phyloP scores from a whole-genome alignment of 2,888 invertebrate genomes.

The Dexiosoma caninum region DNA sequence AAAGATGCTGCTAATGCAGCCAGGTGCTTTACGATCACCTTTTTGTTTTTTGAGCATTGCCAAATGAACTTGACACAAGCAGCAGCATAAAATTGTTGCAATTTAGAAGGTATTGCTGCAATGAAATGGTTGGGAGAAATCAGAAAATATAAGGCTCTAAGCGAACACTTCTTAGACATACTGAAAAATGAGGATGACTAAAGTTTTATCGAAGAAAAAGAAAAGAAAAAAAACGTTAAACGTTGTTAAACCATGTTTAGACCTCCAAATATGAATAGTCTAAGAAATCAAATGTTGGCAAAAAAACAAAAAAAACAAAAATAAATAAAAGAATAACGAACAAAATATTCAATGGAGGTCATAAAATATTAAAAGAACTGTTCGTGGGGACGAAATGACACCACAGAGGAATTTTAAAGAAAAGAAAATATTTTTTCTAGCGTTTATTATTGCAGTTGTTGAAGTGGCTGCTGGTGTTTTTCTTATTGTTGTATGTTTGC shows the following conservation, averaged over 20 bases:
- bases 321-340: not conserved
- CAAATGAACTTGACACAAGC: conserved; percentile 59
- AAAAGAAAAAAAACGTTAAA: no score
- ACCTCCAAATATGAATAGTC: not conserved
- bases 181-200: conserved; percentile 21
- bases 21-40: conserved; percentile 63
- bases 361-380: conserved; percentile 28
- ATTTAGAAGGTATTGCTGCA: not conserved
- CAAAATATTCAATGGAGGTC: conserved; percentile 28
- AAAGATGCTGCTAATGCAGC: conserved; percentile 28
- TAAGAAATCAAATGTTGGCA: not conserved
- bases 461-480: not conserved
- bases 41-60: conserved; percentile 18
- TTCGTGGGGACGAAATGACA: conserved; percentile 7
- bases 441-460: conserved; percentile 10
- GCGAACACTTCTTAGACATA: conserved; percentile 4
- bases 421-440: conserved; percentile 17
- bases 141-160: not conserved
- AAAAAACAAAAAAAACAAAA: not conserved
- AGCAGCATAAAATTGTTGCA: conserved; percentile 21
- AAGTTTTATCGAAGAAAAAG: not conserved
- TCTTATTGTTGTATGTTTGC: not conserved
- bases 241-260: conserved; percentile 17
- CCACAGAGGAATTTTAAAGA: conserved; percentile 8
- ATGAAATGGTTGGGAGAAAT: not conserved